phyloP scores from a whole-genome alignment of 2,113 vertebrate genomes.

The Odobenus rosmarus region DNA sequence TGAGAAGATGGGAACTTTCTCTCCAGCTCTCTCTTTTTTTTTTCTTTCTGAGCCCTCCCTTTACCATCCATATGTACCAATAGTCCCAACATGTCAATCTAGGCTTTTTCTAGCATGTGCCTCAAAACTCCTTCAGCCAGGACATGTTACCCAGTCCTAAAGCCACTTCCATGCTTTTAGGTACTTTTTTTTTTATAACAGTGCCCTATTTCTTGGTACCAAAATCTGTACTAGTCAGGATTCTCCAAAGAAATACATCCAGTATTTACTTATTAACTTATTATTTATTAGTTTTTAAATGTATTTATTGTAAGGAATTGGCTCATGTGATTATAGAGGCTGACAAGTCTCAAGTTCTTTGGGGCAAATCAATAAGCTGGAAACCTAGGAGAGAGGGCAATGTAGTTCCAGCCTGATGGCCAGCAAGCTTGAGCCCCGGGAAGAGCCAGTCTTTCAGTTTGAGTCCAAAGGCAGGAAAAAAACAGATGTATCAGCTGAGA shows the following conservation, averaged over 20 bases:
- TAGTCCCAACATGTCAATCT: background rate
- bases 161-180: background rate
- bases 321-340: background rate
- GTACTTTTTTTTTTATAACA: background rate
- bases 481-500: background rate
- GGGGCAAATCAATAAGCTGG: background rate
- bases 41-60: background rate
- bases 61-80: background rate
- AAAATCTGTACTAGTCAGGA: background rate
- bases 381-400: background rate
- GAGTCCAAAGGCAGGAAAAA: background rate
- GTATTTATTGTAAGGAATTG: background rate
- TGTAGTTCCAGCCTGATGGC: background rate
- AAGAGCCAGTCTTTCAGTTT: background rate
- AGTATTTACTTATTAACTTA: background rate
- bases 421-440: background rate
- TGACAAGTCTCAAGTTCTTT: background rate
- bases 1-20: background rate
- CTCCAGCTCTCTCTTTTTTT: background rate
- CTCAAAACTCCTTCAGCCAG: background rate
- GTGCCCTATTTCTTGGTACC: background rate
- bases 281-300: background rate
- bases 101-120: background rate
- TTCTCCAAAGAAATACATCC: background rate
- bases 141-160: background rate